Evolutionary conservation across 2,113 vertebrate species (phyloP).

Genomic region (Oryzias javanicus): DNA sequence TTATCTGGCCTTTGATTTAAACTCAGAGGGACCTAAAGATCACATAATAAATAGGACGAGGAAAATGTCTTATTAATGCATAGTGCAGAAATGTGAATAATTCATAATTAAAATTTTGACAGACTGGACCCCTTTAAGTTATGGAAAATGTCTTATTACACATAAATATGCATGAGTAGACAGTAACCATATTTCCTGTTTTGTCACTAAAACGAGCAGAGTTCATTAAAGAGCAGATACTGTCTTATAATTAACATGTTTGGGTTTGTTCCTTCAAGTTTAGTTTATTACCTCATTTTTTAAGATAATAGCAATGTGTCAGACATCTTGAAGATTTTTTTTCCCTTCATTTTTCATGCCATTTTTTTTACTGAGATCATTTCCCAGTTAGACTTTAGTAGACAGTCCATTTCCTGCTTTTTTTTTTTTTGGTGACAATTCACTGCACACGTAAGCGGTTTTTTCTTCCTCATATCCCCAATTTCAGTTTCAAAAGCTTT

Average conservation of each 20-base stretch:
- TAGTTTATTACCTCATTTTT: background rate
- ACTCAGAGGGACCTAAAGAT: background rate
- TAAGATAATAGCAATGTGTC: background rate
- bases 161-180: conserved; percentile 59
- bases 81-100: conserved; percentile 57
- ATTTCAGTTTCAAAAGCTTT: too few relatives aligned
- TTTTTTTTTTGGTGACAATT: background rate
- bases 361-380: conserved; percentile 23
- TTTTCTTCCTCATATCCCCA: background rate
- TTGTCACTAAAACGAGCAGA: conserved; percentile 32
- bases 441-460: conserved; percentile 50
- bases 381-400: conserved; percentile 37
- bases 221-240: conserved; percentile 4
- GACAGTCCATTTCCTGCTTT: conserved; percentile 46
- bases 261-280: too few relatives aligned
- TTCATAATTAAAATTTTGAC: conserved; percentile 59
- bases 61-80: conserved; percentile 17
- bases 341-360: conserved; percentile 2
- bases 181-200: conserved; percentile 35
- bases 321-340: background rate
- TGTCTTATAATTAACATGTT: too few relatives aligned
- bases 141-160: conserved; percentile 59
- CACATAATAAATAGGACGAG: conserved; percentile 2
- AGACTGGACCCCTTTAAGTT: conserved; percentile 50
- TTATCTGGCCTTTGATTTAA: conserved; percentile 54